Base-by-base conservation (phyloP, 2,797 vertebrate genomes). In the Leontocebus nigricollis region DNA sequence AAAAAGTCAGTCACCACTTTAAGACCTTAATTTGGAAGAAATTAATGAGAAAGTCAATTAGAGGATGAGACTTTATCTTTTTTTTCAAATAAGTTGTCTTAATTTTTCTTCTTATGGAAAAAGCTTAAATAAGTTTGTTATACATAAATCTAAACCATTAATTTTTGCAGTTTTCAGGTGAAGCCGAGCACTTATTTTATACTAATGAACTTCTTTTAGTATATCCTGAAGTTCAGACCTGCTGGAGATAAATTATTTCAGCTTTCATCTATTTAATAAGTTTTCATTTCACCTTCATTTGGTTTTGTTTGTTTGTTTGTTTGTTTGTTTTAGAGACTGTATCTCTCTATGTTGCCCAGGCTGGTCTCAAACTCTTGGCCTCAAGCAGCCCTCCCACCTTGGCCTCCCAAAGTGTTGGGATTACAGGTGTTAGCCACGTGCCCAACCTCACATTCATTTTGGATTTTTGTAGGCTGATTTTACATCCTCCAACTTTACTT, bases 171-270 rank as follows among this genome's bases (percentile, higher is more conserved):
- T 7, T 75, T 98, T 94, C 94, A 93, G 96, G 90, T 97, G 94
- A 77, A 97, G 73, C 95, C 75, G 92, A 96, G 96, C 89, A 97
- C 88, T 91, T 96, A 81, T 79, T 90, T 93, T 90, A 61, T 97
- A 96, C 89, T 98, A 98, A 90, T 98, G n/a, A 57, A 70, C 39
- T 92, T 98, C 95, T 98, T 98, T 98, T 96, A 96, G 96, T 98
- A 96, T 92, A 97, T 92, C 96, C 97, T 95, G 5, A 81, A 98
- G 96, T 98, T 98, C 98, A 98, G 98, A 99, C 99, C 99, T 99
- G 99, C 99, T 99, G 59, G 41, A 83, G 41, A 95, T 91, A 87
- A 94, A 61, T 70, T 86, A 50, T 94, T 93, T 90, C 46, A 67
- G 22, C 36, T 87, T 93, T 90, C 70, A 9, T 67, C 27, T 75